Conservation (phyloP, 1,140 invertebrate genomes). For the Zaprionus camerounensis region DNA sequence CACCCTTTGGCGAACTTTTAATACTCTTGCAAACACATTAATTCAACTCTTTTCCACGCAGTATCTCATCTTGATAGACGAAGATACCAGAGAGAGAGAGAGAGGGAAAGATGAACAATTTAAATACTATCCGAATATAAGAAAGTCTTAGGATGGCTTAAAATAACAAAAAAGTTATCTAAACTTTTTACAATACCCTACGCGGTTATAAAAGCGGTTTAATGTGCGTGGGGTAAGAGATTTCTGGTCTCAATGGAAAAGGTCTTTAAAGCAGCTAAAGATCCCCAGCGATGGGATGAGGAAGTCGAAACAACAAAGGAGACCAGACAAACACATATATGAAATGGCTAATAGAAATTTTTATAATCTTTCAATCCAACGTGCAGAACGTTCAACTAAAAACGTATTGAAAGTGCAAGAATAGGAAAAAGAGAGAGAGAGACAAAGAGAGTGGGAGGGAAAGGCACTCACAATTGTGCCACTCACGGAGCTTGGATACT, state of each 20-base stretch:
- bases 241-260: neutral
- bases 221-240: neutral
- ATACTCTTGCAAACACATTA: slow-evolving; percentile 18
- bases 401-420: neutral
- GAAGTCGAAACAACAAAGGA: neutral
- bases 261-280: neutral
- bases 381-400: slow-evolving; percentile 1
- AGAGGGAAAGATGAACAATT: neutral
- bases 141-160: neutral
- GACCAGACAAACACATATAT: neutral
- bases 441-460: neutral
- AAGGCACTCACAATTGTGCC: slow-evolving; percentile 16
- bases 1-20: slow-evolving; percentile 2
- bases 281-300: neutral
- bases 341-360: slow-evolving; percentile 10
- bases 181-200: slow-evolving; percentile 11
- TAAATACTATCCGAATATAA: neutral
- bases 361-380: slow-evolving; percentile 9
- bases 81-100: neutral
- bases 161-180: slow-evolving; percentile 3
- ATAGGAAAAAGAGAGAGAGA: neutral
- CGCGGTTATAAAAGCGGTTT: slow-evolving; percentile 4
- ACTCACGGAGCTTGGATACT: slow-evolving; percentile 6
- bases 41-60: slow-evolving; percentile 1
- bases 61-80: neutral